Evolutionary conservation across 2,888 invertebrate genomes (phyloP).

Genomic region (Lissocephala sabroskyi): DNA sequence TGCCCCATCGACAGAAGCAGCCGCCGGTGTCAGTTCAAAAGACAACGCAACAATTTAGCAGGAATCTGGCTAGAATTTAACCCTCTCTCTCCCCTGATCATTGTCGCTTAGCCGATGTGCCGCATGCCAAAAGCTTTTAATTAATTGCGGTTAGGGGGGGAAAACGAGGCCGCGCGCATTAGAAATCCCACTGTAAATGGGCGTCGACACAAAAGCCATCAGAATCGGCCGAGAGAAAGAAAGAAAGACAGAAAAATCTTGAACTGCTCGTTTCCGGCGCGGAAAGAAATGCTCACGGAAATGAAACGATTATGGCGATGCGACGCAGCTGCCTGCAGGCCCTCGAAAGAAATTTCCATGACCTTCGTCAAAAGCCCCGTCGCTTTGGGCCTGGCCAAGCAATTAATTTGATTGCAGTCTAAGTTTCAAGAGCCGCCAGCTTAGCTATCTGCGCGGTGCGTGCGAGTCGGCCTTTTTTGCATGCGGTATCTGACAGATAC

Average conservation of each 20-base stretch:
- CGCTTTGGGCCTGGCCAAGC: not conserved
- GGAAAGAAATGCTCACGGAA: constrained; percentile 58
- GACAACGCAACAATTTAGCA: constrained; percentile 59
- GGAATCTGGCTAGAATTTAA: constrained; percentile 64
- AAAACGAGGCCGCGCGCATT: constrained; percentile 43
- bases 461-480: not conserved
- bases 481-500: constrained; percentile 4
- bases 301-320: constrained; percentile 24
- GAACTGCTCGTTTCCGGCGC: constrained; percentile 55
- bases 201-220: constrained; percentile 31
- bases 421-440: constrained; percentile 1
- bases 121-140: constrained; percentile 52
- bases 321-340: not conserved
- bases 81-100: constrained; percentile 36
- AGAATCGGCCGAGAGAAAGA: no score
- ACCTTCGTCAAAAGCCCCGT: constrained; percentile 44
- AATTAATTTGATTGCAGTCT: constrained; percentile 6
- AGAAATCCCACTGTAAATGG: constrained; percentile 47
- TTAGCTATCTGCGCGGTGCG: not conserved
- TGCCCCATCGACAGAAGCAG: no score
- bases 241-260: no score
- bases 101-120: constrained; percentile 44
- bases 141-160: constrained; percentile 54
- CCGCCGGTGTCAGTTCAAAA: constrained; percentile 55
- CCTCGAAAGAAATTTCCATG: constrained; percentile 13